Evolutionary conservation across 2,888 invertebrate genomes (phyloP), one percentile per base, ranked within the genome.

Genomic region (Acanthosepion pharaonis): DNA sequence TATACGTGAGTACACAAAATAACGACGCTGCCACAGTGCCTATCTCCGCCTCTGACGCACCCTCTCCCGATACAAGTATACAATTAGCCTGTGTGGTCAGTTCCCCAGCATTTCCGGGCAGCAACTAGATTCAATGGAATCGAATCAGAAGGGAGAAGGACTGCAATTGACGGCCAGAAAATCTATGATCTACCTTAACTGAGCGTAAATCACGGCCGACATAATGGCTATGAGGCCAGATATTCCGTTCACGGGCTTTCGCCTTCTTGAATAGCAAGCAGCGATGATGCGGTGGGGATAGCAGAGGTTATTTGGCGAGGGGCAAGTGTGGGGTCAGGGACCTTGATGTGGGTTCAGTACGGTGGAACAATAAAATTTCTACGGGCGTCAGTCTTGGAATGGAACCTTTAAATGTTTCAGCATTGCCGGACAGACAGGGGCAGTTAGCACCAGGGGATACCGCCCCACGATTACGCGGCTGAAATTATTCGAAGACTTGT

Each of bases 1-100:
- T n/a, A 28, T 55, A 55, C 18, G 4, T 2, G 28, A 6, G n/a
- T 2, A 11, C n/a, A 78, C 78, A n/a, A 78, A 33, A n/a, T 78
- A 78, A 78, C 4, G 11, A 4, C 18, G 5, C 15, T 78, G n/a
- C 78, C n/a, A 9, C 15, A 1, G 9, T 18, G 5, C 33, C 1
- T 0, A 2, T 23, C n/a, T 15, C n/a, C 0, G 28, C 78, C n/a
- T 11, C 9, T n/a, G n/a, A 1, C 15, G 9, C 1, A 11, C n/a
- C 18, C 11, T n/a, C 9, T 15, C 78, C 11, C 33, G 42, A 78
- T 78, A 1, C n/a, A n/a, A 33, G n/a, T 15, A n/a, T 78, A 28
- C 78, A 5, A 78, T 11, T 11, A 78, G 78, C 78, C 28, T n/a
- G 18, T 55, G 55, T 28, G 11, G 11, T 11, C 28, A 28, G 28